Percentiles rank a stretch among this genome's conserved stretches.
phyloP scores from a whole-genome alignment of 2,888 invertebrate species.

The Dryocosmus kuriphilus region DNA sequence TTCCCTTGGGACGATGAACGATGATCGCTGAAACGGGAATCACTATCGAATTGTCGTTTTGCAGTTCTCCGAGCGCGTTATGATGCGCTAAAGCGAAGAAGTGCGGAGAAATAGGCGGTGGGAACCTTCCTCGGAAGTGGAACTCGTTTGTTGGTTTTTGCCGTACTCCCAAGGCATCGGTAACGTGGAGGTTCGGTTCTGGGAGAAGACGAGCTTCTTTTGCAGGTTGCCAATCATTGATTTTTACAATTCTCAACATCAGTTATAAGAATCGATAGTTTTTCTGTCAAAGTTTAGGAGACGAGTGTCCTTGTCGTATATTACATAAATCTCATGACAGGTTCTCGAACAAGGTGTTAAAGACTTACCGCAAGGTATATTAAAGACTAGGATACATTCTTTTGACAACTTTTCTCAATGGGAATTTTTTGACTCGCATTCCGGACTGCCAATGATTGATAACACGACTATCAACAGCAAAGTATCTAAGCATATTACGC shows the following conservation, averaged over 20 bases:
- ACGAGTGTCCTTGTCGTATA: not conserved
- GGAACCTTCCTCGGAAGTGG: conserved; percentile 56
- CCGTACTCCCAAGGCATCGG: conserved; percentile 55
- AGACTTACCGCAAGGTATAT: too few species aligned
- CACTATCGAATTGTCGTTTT: conserved; percentile 11
- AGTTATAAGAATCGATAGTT: conserved; percentile 25
- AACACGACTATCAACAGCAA: not conserved
- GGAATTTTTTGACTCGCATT: not conserved
- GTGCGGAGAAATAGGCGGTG: conserved; percentile 52
- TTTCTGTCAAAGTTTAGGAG: not conserved
- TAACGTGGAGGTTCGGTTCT: conserved; percentile 47
- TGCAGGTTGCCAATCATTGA: conserved; percentile 52
- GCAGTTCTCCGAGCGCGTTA: conserved; percentile 21
- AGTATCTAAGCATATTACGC: not conserved
- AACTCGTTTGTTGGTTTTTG: conserved; percentile 71
- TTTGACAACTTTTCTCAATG: not conserved
- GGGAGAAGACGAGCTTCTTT: conserved; percentile 50
- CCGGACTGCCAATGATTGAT: not conserved
- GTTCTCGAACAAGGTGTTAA: not conserved
- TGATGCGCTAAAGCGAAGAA: conserved; percentile 43
- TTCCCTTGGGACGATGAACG: conserved; percentile 7
- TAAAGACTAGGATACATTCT: not conserved
- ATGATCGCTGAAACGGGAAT: conserved; percentile 2
- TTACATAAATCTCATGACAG: not conserved
- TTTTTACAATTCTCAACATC: conserved; percentile 60